phyloP scores from a whole-genome alignment of 2,888 invertebrate genomes.

The Deilephila elpenor region DNA sequence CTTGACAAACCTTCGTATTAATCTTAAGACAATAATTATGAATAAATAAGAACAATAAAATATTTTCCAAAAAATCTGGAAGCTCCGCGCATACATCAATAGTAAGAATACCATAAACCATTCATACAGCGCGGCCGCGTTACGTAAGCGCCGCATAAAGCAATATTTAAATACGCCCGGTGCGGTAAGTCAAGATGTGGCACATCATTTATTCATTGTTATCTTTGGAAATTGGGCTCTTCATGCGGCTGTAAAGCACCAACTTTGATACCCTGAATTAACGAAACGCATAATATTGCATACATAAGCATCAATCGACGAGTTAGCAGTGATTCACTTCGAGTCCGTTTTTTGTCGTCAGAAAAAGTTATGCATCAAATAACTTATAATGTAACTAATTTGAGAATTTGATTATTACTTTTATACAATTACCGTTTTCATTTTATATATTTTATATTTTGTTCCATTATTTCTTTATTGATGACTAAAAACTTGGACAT shows the following conservation, averaged over 20 bases:
- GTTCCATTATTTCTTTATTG: too few species aligned
- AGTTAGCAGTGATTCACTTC: too few species aligned
- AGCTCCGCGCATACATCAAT: not conserved
- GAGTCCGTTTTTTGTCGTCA: too few species aligned
- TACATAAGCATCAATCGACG: too few species aligned
- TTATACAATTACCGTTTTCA: too few species aligned
- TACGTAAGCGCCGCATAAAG: conserved; percentile 7
- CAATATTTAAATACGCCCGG: conserved; percentile 1
- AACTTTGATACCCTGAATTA: too few species aligned
- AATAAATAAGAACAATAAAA: not conserved
- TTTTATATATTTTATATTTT: too few species aligned
- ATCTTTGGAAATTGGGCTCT: not conserved
- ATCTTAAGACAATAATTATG: not conserved
- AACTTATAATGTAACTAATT: too few species aligned
- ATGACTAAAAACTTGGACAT: not conserved
- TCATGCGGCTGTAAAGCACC: not conserved
- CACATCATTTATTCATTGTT: conserved; percentile 1
- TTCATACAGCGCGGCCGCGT: not conserved
- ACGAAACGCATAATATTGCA: too few species aligned
- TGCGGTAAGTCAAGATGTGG: conserved; percentile 10
- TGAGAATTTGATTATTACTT: too few species aligned
- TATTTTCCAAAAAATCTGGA: not conserved
- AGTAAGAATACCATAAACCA: conserved; percentile 1
- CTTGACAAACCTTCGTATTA: not conserved
- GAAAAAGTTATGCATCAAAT: too few species aligned